These are phyloP conservation scores for Anthophora plumipes DNA, from an alignment of 2,888 invertebrate species.

Conservation along the genomic window DNA sequence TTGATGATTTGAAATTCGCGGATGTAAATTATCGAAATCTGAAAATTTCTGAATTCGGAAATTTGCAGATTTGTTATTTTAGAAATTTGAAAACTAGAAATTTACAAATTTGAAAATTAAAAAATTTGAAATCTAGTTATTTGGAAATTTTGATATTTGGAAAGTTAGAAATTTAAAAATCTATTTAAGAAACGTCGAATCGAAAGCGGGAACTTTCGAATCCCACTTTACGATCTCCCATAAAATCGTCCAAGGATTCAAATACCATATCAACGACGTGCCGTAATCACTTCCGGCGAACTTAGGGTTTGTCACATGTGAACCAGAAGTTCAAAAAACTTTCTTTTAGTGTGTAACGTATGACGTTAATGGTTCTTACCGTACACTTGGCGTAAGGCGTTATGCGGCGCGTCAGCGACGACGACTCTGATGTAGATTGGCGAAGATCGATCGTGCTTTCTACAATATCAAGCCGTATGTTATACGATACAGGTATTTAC, in stretches of 20 bases:
- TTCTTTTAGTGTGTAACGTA: too few relatives aligned
- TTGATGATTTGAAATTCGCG: too few relatives aligned
- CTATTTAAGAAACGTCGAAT: background rate
- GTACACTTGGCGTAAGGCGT: constrained; percentile 45
- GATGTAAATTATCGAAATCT: too few relatives aligned
- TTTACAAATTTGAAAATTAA: too few relatives aligned
- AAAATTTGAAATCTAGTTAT: too few relatives aligned
- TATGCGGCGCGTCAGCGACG: constrained; percentile 48
- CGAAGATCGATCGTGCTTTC: constrained; percentile 35
- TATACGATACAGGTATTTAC: constrained; percentile 7
- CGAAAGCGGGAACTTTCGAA: background rate
- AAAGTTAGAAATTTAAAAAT: too few relatives aligned
- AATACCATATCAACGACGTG: background rate
- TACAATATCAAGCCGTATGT: constrained; percentile 23
- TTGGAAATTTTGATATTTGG: background rate
- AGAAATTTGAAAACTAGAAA: too few relatives aligned
- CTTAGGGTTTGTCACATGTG: background rate
- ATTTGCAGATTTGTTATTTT: too few relatives aligned
- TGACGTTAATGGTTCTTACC: constrained; percentile 44
- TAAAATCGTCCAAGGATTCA: background rate
- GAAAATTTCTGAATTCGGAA: too few relatives aligned
- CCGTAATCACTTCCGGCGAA: background rate
- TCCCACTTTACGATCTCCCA: background rate
- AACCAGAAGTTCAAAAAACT: background rate
- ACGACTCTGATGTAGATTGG: constrained; percentile 54